Evolutionary conservation across 2,888 invertebrate species (phyloP), one percentile per base, ranked within the genome.

Genomic region (Monoplex corrugatus): DNA sequence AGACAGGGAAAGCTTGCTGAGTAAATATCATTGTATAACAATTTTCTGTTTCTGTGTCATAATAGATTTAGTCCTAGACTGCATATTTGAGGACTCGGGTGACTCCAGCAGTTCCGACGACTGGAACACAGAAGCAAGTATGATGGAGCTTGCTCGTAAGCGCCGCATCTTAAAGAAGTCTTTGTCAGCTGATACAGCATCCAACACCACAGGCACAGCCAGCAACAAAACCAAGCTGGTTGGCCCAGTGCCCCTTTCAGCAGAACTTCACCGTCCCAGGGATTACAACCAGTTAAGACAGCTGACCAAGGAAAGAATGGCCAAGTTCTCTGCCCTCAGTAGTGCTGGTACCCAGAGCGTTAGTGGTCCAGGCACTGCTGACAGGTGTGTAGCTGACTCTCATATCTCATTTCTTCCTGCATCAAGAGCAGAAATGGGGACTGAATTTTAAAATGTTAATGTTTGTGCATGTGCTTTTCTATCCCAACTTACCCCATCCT

Each of bases 271-370:
- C 89, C 89, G 93, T 40, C 94, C 94, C 28, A 90, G 92, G 35
- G 94, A 94, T 86, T 95, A 95, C 89, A 91, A 93, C 68, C 93
- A 95, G 85, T 90, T 94, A 8, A 94, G 93, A 91, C 92, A 94
- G 88, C 91, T 93, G 63, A 93, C 94, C 83, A 86, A 90, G 23
- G 94, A 94, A 23, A 93, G 93, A 88, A 88, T 94, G n/a, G 92
- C 93, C 89, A 93, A 94, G 90, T 93, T 94, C 40, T 94, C 94
- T 84, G 94, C 94, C 35, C 91, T 92, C 19, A 78, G 78, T n/a
- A 63, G 68, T 19, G 45, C 45, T 35, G 68, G 63, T 40, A 23
- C 57, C 16, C 78, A 23, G 23, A 80, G 78, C 28, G 32, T 23
- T 43, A 43, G 40, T 43, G 78, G 40, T 19, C 43, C 78, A 23